A percentile compares a stretch with the other conserved stretches of the same genome.
Conservation (phyloP, 2,888 invertebrate genomes). For the Dasysyrphus albostriatus region DNA sequence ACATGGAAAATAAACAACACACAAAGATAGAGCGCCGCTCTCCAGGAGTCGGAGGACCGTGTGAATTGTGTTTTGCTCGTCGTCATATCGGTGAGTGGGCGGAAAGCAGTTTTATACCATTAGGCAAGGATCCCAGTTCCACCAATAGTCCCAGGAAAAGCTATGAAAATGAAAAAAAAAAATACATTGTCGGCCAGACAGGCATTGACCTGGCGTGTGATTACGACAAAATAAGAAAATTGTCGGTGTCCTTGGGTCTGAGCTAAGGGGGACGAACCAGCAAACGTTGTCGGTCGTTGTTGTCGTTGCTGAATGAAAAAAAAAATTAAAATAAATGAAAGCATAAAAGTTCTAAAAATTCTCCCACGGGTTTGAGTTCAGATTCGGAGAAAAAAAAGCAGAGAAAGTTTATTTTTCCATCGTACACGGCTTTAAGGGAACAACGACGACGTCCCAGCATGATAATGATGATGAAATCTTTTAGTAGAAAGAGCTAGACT, state of each 20-base stretch:
- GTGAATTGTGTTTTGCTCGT: slow-evolving; percentile 66
- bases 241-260: slow-evolving; percentile 63
- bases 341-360: slow-evolving; percentile 60
- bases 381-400: slow-evolving; percentile 12
- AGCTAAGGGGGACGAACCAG: background rate
- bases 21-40: slow-evolving; percentile 44
- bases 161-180: slow-evolving; percentile 52
- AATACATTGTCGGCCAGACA: slow-evolving; percentile 72
- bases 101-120: slow-evolving; percentile 52
- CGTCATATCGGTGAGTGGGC: slow-evolving; percentile 50
- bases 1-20: slow-evolving; percentile 73
- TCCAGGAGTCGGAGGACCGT: slow-evolving; percentile 56
- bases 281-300: background rate
- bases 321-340: background rate
- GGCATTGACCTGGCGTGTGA: slow-evolving; percentile 76
- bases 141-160: slow-evolving; percentile 64
- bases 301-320: slow-evolving; percentile 8
- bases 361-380: slow-evolving; percentile 67
- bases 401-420: slow-evolving; percentile 40
- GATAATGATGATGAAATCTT: slow-evolving; percentile 64
- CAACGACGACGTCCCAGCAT: slow-evolving; percentile 33
- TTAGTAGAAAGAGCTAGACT: slow-evolving; percentile 39
- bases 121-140: slow-evolving; percentile 50
- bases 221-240: slow-evolving; percentile 74
- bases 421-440: slow-evolving; percentile 46